Conservation (phyloP, 1,140 invertebrate genomes). For the Yoshiicerus persimilis region DNA sequence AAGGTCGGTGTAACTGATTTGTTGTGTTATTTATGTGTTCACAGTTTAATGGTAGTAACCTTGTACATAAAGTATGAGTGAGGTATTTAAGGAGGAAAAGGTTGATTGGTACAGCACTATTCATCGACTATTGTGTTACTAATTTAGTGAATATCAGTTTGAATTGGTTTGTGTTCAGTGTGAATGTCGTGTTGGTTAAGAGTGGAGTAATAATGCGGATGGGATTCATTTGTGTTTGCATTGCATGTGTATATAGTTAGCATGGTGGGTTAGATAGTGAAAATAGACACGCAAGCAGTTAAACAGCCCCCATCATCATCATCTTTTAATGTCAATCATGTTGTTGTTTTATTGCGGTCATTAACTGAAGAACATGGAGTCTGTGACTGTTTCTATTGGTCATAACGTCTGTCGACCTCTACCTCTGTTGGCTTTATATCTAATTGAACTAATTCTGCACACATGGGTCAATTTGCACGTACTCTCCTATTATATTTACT, state of each 20-base stretch:
- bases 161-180: neutral
- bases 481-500: neutral
- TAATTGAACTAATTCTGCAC: constrained; percentile 26
- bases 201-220: neutral
- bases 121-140: neutral
- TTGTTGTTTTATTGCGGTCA: constrained; percentile 25
- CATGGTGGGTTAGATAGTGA: neutral
- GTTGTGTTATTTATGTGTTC: neutral
- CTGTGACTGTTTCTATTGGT: neutral
- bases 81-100: neutral
- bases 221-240: neutral
- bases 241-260: neutral
- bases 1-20: neutral
- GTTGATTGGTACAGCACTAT: no score
- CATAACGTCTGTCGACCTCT: neutral
- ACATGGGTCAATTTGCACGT: constrained; percentile 23
- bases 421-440: neutral
- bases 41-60: neutral
- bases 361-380: neutral
- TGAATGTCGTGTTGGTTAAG: neutral
- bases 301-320: constrained; percentile 21
- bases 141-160: neutral
- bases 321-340: constrained; percentile 24
- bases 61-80: no score
- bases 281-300: neutral